Evolutionary conservation across 2,113 vertebrate species (phyloP), one percentile per base, ranked within the genome.

Genomic region (Clarias gariepinus): DNA sequence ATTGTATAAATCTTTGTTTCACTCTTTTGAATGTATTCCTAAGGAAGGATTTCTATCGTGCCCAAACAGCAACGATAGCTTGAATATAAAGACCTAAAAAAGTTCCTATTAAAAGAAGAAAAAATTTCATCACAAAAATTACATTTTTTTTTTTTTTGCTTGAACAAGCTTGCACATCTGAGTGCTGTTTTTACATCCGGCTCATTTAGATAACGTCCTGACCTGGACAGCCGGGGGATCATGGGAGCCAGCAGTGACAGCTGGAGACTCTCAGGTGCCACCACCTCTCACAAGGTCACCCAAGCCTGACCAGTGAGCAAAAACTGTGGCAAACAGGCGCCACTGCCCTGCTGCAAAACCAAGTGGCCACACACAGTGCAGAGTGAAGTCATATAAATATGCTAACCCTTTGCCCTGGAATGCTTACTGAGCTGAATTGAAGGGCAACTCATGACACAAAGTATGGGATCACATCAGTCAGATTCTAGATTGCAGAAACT

Each of bases 241-340:
- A 58, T 64, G 81, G 81, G 60, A 86, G 77, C 36, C 74, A 78
- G 52, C 77, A 82, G 19, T 79, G 85, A 85, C 85, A 90, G 87
- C 87, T 90, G 87, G 85, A 84, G 28, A 57, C 82, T 79, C 85
- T n/a, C 57, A 86, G 82, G 82, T 88, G 78, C 53, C 71, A 57
- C 53, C 28, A 78, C 69, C 89, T 52, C 58, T 90, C 57, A 77
- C 85, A 87, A 87, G 85, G 87, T 90, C 85, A 87, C 63, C 55
- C 28, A 57, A 33, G 85, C 55, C 77, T 86, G 84, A 85, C 76
- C 89, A 84, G 28, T 64, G 19, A 83, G 87, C 9, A 30, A 36
- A 52, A 55, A 25, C 66, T 77, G 79, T 86, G 84, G 77, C 74
- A 74, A 64, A 69, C 69, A 73, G 55, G n/a, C 61, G 2, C n/a